These are phyloP conservation scores for Leptarthrus brevirostris DNA, from an alignment of 2,888 invertebrate genomes.

Conservation along the genomic window DNA sequence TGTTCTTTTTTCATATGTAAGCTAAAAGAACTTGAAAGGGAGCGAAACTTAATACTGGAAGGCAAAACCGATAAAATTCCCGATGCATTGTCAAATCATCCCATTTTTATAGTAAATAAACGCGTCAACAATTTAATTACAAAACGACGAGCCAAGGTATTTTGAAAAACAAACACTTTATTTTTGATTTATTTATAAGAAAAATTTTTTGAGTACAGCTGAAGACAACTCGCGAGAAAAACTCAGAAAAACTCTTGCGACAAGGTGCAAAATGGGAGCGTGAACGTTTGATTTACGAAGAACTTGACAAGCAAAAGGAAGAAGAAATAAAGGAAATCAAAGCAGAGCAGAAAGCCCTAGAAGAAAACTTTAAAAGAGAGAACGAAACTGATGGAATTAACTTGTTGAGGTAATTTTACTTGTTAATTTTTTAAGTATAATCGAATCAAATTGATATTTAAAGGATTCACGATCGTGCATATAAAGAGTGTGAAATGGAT, in stretches of 20 bases:
- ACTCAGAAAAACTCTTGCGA: slow-evolving; percentile 64
- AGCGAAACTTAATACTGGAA: slow-evolving; percentile 72
- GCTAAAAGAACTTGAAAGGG: slow-evolving; percentile 72
- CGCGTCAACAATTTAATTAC: slow-evolving; percentile 68
- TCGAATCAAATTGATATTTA: not conserved
- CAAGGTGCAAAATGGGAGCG: slow-evolving; percentile 67
- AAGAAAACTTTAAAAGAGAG: slow-evolving; percentile 61
- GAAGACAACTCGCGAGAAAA: slow-evolving; percentile 65
- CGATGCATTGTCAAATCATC: slow-evolving; percentile 67
- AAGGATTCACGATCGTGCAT: slow-evolving; percentile 64
- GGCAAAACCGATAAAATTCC: slow-evolving; percentile 72
- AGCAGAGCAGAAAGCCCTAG: slow-evolving; percentile 59
- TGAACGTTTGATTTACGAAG: slow-evolving; percentile 62
- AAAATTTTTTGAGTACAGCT: slow-evolving; percentile 57
- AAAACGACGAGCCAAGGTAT: slow-evolving; percentile 69
- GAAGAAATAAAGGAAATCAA: slow-evolving; percentile 58
- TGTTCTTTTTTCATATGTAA: slow-evolving; percentile 57
- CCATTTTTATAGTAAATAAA: slow-evolving; percentile 71
- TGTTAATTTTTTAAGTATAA: too few species aligned
- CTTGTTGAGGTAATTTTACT: slow-evolving; percentile 60
- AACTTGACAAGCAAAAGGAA: slow-evolving; percentile 61
- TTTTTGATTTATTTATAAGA: not conserved
- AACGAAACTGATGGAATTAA: slow-evolving; percentile 64
- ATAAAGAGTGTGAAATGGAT: slow-evolving; percentile 63
- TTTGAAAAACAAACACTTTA: not conserved